Evolutionary conservation across 2,888 invertebrate species (phyloP), one percentile per base, ranked within the genome.

Genomic region (Oithona nana): DNA sequence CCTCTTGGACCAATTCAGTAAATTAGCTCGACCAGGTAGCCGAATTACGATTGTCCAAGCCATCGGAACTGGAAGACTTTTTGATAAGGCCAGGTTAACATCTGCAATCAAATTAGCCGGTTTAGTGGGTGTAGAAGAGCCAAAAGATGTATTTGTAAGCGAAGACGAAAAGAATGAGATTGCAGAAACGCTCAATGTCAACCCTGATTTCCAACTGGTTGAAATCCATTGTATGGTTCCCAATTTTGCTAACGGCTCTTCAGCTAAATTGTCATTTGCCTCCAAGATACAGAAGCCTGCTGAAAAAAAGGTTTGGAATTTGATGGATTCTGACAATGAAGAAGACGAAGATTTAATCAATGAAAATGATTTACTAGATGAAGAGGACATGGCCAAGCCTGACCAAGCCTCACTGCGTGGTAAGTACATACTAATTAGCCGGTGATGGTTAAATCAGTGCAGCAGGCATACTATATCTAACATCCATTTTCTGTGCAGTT

Each of bases 381-480:
- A 88, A 69, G 84, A 84, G 64, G 95, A 97, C 73, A 79, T 87
- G 66, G 81, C 82, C 68, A 90, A 86, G 74, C 97, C 97, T 2
- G 84, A 88, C 69, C 82, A 86, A 29, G 76, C 81, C 22, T 82
- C 86, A 13, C 77, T 94, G n/a, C 83, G 78, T 80, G 88, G 89
- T 88, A 65, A 65, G 64, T 49, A 48, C 22, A 13, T 31, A 16
- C 26, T 29, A 50, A 13, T 52, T n/a, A 24, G 11, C 29, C 60
- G 2, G 26, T 59, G 29, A 22, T 16, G 22, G 20, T 13, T 20
- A 30, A 62, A 58, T 24, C 60, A 64, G 26, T 61, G 64, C n/a
- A n/a, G n/a, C n/a, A n/a, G n/a, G n/a, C n/a, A n/a, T n/a, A n/a
- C n/a, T n/a, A n/a, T n/a, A n/a, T n/a, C n/a, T n/a, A n/a, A n/a